Conservation (phyloP, 2,797 vertebrate genomes). For the Micropoecilia bifurca region DNA sequence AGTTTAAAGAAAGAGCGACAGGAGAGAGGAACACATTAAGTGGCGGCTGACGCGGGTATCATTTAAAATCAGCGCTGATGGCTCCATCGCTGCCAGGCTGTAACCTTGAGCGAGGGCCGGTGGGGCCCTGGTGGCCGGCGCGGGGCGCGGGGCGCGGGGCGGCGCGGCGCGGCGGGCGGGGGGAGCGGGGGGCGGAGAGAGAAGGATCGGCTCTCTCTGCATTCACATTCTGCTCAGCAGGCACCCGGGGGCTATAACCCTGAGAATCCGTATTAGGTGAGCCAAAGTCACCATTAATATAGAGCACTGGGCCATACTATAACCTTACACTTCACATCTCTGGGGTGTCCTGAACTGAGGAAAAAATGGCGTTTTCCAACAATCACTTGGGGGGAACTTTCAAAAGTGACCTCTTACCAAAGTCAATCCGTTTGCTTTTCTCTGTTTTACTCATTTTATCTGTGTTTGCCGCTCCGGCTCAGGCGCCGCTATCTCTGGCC, state of each 20-base stretch:
- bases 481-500: slow-evolving; percentile 60
- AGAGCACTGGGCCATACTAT: slow-evolving; percentile 82
- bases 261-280: slow-evolving; percentile 84
- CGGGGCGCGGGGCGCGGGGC: slow-evolving; percentile 52
- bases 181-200: slow-evolving; percentile 53
- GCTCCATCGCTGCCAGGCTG: slow-evolving; percentile 75
- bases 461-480: slow-evolving; percentile 58
- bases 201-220: slow-evolving; percentile 71
- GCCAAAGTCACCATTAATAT: slow-evolving; percentile 87
- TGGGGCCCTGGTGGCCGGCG: slow-evolving; percentile 74
- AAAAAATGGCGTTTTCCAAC: slow-evolving; percentile 75
- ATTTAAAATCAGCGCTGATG: slow-evolving; percentile 81
- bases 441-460: slow-evolving; percentile 62
- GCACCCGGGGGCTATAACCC: slow-evolving; percentile 85
- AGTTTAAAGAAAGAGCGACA: slow-evolving; percentile 66
- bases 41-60: slow-evolving; percentile 65
- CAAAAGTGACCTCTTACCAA: slow-evolving; percentile 83
- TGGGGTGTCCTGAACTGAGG: slow-evolving; percentile 78
- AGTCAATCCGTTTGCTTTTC: slow-evolving; percentile 78
- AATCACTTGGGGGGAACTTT: slow-evolving; percentile 80
- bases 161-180: slow-evolving; percentile 50
- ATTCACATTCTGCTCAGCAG: slow-evolving; percentile 80
- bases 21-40: slow-evolving; percentile 48
- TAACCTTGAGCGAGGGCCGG: slow-evolving; percentile 80
- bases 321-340: slow-evolving; percentile 83